Conservation (phyloP, 1,140 invertebrate genomes). For the Camponotus vicinus region DNA sequence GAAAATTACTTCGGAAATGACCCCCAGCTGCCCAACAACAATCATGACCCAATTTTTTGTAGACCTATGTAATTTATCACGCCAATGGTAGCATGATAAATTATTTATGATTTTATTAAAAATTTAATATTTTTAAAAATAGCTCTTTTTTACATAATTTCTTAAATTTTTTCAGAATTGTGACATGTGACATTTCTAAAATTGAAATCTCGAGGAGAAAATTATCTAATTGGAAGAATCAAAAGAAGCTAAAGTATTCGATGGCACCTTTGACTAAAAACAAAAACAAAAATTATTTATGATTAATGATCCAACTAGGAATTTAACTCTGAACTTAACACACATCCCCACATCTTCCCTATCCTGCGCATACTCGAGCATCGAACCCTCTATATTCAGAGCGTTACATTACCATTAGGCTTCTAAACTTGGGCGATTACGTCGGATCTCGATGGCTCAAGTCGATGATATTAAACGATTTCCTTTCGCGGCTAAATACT, state of each 20-base stretch:
- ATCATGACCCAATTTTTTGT: too few species aligned
- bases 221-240: too few species aligned
- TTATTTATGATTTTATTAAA: too few species aligned
- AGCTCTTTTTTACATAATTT: too few species aligned
- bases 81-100: too few species aligned
- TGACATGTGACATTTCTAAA: too few species aligned
- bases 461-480: conserved; percentile 57
- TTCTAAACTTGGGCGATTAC: conserved; percentile 43
- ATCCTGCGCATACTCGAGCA: conserved; percentile 6
- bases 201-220: too few species aligned
- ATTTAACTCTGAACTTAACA: neutral
- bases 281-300: neutral
- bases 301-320: conserved; percentile 7
- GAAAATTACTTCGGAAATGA: too few species aligned
- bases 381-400: conserved; percentile 8
- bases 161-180: too few species aligned
- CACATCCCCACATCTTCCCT: conserved; percentile 2
- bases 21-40: too few species aligned
- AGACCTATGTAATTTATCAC: too few species aligned
- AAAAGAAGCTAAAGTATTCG: neutral
- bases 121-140: too few species aligned
- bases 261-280: neutral
- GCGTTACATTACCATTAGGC: conserved; percentile 14
- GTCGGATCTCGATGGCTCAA: conserved; percentile 12
- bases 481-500: conserved; percentile 54